phyloP scores from a whole-genome alignment of 2,888 invertebrate genomes.

The Pachymerium ferrugineum region DNA sequence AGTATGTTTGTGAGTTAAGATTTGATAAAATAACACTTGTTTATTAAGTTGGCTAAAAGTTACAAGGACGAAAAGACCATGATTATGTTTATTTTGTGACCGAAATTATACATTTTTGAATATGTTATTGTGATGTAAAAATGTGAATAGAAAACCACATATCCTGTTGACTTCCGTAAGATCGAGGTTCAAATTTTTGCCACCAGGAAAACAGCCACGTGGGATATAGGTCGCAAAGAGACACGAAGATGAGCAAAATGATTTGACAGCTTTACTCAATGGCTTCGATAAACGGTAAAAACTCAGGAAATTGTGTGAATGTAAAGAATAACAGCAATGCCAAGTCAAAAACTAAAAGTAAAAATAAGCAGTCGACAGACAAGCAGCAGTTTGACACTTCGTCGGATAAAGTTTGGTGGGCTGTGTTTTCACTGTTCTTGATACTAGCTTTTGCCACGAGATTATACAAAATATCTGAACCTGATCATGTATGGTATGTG shows the following conservation, averaged over 20 bases:
- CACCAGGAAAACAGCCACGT: background rate
- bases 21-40: too few relatives aligned
- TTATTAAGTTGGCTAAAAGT: too few relatives aligned
- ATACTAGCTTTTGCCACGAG: conserved; percentile 66
- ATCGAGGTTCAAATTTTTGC: background rate
- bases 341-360: background rate
- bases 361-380: background rate
- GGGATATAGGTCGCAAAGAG: too few relatives aligned
- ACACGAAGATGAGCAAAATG: background rate
- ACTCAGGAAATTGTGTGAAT: background rate
- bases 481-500: conserved; percentile 90
- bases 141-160: too few relatives aligned
- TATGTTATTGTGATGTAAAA: too few relatives aligned
- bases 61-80: too few relatives aligned
- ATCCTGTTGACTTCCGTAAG: conserved; percentile 17
- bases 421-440: conserved; percentile 60
- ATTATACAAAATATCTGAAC: conserved; percentile 82
- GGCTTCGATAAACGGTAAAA: background rate
- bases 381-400: background rate
- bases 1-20: too few relatives aligned
- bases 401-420: conserved; percentile 56
- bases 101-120: too few relatives aligned
- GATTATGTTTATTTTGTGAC: too few relatives aligned
- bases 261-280: background rate
- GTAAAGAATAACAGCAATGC: background rate